phyloP scores from a whole-genome alignment of 2,113 vertebrate genomes.

The Mixornis gularis region DNA sequence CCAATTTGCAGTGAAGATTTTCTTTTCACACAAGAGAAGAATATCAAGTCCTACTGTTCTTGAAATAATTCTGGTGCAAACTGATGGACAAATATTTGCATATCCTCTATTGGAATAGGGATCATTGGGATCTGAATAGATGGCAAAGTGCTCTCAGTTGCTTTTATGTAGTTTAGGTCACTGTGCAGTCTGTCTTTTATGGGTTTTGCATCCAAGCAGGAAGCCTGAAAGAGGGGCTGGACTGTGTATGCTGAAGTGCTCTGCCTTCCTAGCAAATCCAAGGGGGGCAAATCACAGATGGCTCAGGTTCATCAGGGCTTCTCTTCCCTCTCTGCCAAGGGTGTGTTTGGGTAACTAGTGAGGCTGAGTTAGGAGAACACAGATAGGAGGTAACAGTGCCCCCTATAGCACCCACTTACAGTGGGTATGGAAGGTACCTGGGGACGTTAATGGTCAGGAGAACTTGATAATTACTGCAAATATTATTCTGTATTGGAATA shows the following conservation, averaged over 20 bases:
- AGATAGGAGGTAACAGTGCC: not conserved
- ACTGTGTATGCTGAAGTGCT: not conserved
- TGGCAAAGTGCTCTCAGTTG: not conserved
- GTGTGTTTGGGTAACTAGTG: not conserved
- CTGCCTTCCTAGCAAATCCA: not conserved
- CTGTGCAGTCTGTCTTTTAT: not conserved
- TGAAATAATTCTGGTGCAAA: not conserved
- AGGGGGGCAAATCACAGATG: not conserved
- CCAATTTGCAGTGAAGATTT: not conserved
- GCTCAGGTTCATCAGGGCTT: not conserved
- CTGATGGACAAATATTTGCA: not conserved
- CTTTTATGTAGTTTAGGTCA: not conserved
- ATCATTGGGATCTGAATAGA: not conserved
- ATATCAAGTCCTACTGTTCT: not conserved
- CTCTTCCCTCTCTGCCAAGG: not conserved
- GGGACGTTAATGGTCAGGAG: not conserved
- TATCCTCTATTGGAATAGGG: not conserved
- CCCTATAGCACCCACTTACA: not conserved
- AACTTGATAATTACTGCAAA: fast-evolving
- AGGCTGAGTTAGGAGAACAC: not conserved
- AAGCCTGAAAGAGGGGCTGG: not conserved
- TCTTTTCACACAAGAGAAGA: not conserved
- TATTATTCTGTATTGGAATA: not conserved
- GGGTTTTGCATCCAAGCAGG: not conserved
- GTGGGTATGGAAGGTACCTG: not conserved